These are phyloP conservation scores for Coptodon rendalli DNA, from an alignment of 2,113 vertebrate species.

Conservation along the genomic window DNA sequence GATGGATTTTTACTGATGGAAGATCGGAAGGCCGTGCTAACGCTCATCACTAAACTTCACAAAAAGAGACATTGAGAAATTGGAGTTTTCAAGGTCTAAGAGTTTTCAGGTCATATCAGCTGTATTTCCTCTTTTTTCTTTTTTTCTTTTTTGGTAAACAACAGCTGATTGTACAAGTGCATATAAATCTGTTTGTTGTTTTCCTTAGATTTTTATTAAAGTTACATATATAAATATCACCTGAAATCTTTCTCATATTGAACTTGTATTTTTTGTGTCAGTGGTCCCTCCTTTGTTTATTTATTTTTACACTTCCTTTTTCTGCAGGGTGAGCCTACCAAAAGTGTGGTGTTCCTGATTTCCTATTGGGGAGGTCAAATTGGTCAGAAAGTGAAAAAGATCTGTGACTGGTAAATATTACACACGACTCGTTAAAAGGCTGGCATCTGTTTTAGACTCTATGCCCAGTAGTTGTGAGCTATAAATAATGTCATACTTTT, in stretches of 20 bases:
- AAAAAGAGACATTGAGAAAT: neutral
- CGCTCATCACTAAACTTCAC: neutral
- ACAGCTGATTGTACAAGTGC: neutral
- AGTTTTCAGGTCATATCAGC: neutral
- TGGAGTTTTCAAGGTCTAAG: neutral
- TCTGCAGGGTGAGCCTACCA: constrained; percentile 81
- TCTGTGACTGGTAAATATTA: constrained; percentile 89
- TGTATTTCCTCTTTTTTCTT: neutral
- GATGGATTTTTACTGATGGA: neutral
- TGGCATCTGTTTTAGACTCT: neutral
- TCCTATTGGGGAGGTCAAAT: constrained; percentile 98
- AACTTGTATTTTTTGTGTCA: neutral
- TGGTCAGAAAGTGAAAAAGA: constrained; percentile 97
- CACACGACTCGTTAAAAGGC: neutral
- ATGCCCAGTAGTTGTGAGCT: neutral
- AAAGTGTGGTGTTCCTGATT: constrained; percentile 89
- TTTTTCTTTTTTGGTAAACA: neutral
- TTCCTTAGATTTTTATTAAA: neutral
- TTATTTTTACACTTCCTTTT: neutral
- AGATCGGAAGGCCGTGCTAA: neutral
- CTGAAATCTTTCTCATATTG: neutral
- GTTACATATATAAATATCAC: neutral
- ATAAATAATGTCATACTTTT: neutral
- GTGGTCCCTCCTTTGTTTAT: neutral
- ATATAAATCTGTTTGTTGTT: neutral